Conservation (phyloP, 2,113 vertebrate genomes). For the Crotalus viridis region DNA sequence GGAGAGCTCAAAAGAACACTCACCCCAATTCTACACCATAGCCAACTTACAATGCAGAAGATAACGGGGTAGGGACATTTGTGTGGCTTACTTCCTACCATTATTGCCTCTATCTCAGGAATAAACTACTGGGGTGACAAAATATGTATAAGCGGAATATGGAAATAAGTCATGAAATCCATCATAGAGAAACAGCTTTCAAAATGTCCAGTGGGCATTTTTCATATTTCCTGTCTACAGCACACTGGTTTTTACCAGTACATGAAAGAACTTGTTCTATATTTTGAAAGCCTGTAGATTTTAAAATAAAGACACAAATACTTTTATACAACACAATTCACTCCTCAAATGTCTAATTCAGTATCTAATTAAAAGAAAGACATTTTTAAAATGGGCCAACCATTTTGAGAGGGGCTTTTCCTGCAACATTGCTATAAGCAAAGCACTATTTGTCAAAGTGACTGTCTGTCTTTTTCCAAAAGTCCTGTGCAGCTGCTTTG, state of each 20-base stretch:
- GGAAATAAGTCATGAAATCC: background rate
- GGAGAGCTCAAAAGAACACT: background rate
- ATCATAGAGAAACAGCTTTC: background rate
- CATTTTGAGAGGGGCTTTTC: background rate
- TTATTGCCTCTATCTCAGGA: background rate
- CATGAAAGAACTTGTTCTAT: background rate
- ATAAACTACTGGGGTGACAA: background rate
- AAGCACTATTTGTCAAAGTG: background rate
- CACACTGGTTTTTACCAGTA: background rate
- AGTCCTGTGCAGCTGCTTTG: background rate
- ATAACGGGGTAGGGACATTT: background rate
- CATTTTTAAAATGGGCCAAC: background rate
- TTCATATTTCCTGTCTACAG: background rate
- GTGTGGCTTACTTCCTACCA: background rate
- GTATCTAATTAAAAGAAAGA: background rate
- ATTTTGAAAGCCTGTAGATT: background rate
- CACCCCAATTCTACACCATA: background rate
- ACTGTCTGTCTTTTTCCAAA: background rate
- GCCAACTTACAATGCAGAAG: background rate
- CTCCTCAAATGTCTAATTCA: background rate
- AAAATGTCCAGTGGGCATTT: background rate
- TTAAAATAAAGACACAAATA: background rate
- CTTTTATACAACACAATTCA: background rate
- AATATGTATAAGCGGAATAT: background rate
- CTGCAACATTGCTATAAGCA: background rate